phyloP scores from a whole-genome alignment of 2,888 invertebrate species.

The Rhamnusium bicolor region DNA sequence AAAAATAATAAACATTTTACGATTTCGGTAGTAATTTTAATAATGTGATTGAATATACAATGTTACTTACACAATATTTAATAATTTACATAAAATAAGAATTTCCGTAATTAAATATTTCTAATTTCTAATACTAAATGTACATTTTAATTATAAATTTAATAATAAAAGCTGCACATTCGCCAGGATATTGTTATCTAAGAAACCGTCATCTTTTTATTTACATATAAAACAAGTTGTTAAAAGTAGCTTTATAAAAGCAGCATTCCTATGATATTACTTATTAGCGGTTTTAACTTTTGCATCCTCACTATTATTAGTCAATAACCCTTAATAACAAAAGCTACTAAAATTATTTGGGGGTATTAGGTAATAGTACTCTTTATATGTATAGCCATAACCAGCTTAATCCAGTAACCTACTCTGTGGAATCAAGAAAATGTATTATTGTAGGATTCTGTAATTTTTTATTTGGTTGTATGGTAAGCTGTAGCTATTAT shows the following conservation, averaged over 20 bases:
- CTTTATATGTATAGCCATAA: too few species aligned
- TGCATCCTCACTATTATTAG: neutral
- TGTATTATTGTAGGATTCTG: too few species aligned
- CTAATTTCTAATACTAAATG: neutral
- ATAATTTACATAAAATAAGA: neutral
- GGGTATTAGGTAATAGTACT: too few species aligned
- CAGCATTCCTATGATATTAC: neutral
- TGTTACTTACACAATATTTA: neutral
- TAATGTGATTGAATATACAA: too few species aligned
- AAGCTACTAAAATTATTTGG: too few species aligned
- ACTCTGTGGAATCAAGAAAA: too few species aligned
- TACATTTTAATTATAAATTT: neutral
- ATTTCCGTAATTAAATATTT: neutral
- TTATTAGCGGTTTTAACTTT: neutral
- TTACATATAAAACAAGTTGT: neutral
- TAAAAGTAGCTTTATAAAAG: neutral
- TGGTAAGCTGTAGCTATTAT: too few species aligned
- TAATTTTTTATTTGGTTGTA: too few species aligned
- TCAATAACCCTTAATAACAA: too few species aligned
- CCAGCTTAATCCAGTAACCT: too few species aligned
- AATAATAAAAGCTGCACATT: neutral
- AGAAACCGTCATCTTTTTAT: neutral
- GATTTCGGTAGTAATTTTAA: too few species aligned
- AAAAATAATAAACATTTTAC: too few species aligned
- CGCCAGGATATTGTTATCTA: neutral